Evolutionary conservation across 2,888 invertebrate genomes (phyloP), one percentile per base, ranked within the genome.

Genomic region (Drosophila melanosoma): DNA sequence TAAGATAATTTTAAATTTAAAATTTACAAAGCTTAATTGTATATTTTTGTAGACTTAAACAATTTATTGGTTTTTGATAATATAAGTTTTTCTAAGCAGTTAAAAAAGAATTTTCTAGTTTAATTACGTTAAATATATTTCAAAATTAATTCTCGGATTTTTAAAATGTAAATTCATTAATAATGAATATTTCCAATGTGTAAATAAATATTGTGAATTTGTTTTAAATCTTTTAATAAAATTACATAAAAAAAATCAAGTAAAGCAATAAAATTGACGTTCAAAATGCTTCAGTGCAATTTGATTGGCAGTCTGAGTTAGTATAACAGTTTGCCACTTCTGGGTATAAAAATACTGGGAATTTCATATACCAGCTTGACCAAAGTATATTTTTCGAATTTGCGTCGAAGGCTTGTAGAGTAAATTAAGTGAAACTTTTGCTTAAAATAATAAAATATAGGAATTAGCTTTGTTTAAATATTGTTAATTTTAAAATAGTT

Each of bases 311-410:
- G 20, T 17, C 10, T 7, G 20, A 6, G 15, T 45, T 15, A 15
- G 82, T 87, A 87, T 89, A 87, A 87, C 86, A 86, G 74, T 87
- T 84, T 66, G 17, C 0, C 1, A 3, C 1, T 1, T 12, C 45
- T 49, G 38, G 78, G 32, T 12, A 78, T 56, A 82, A 64, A 83
- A 88, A 88, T 88, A 84, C 72, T 74, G 89, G 83, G 79, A 79
- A 69, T 45, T 77, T 80, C 7, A 0, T 29, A 3, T 8, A 6
- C 10, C 3, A 10, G 5, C 10, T 29, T 12, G 8, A 20, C 26
- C 20, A 57, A 6, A 20, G 53, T 3, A 52, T 7, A 64, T 38
- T 58, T 79, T 70, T 75, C 64, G 68, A 71, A 51, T 1, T n/a
- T 29, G 17, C 1, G 11, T 15, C 0, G 1, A 3, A 35, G 3